phyloP scores from a whole-genome alignment of 1,140 invertebrate species.

The Drosophila sulfurigaster region DNA sequence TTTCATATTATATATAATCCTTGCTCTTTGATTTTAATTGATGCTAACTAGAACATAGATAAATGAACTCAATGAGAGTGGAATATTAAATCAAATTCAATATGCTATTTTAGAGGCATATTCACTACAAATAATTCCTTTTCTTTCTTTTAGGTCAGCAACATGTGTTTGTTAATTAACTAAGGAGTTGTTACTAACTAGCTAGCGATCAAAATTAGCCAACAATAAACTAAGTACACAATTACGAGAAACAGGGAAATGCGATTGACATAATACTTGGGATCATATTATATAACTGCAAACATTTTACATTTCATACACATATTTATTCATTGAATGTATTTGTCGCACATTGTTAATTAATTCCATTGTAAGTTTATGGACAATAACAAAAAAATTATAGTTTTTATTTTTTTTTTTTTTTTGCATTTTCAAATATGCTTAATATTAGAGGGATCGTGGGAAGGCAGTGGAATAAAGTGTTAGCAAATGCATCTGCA shows the following conservation, averaged over 20 bases:
- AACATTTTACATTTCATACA: background rate
- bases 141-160: background rate
- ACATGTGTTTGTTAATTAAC: background rate
- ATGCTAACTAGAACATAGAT: constrained; percentile 22
- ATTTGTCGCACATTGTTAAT: background rate
- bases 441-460: constrained; percentile 24
- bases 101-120: background rate
- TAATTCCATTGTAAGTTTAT: background rate
- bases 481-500: constrained; percentile 29
- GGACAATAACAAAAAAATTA: constrained; percentile 18
- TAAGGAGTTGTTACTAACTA: constrained; percentile 7
- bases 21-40: constrained; percentile 6
- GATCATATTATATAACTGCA: background rate
- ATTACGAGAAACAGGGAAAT: background rate
- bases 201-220: background rate
- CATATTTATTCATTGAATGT: background rate
- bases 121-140: background rate
- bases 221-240: background rate
- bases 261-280: background rate
- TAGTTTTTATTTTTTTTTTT: constrained; percentile 36
- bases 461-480: constrained; percentile 27
- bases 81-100: background rate
- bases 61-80: constrained; percentile 4
- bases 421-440: background rate
- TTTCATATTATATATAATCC: background rate